Percentiles rank a stretch among this genome's conserved stretches.
Evolutionary conservation across 2,113 vertebrate species (phyloP).

Genomic region (Tetrax tetrax): DNA sequence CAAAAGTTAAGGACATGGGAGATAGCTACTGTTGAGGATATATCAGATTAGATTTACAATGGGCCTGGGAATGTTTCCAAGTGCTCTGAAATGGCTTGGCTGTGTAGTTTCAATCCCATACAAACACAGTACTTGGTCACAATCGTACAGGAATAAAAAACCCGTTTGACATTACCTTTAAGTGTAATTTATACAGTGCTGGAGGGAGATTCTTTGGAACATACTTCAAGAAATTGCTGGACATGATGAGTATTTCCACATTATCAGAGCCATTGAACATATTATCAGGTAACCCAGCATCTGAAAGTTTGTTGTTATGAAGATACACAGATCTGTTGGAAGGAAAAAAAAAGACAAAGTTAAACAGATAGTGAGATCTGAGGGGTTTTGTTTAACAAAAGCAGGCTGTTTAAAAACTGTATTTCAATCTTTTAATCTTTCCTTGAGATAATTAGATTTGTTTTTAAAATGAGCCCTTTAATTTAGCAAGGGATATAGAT

Average conservation of each 20-base stretch:
- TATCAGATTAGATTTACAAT: background rate
- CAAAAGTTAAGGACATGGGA: background rate
- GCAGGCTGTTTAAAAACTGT: background rate
- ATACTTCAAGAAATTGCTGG: slow-evolving; percentile 93
- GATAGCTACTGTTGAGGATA: background rate
- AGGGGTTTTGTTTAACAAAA: background rate
- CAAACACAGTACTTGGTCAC: background rate
- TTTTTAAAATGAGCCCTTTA: background rate
- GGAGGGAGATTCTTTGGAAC: slow-evolving; percentile 90
- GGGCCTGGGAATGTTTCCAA: background rate
- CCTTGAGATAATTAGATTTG: background rate
- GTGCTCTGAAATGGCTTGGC: background rate
- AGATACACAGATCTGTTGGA: slow-evolving; percentile 91
- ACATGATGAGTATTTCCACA: slow-evolving; percentile 94
- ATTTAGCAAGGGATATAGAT: background rate
- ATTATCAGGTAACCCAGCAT: slow-evolving; percentile 88
- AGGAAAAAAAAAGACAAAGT: background rate
- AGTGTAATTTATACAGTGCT: slow-evolving; percentile 88
- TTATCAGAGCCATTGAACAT: slow-evolving; percentile 92
- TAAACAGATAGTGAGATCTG: background rate
- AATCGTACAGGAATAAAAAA: background rate
- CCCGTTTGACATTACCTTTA: slow-evolving; percentile 82
- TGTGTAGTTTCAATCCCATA: background rate
- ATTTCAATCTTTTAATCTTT: background rate
- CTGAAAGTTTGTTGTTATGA: slow-evolving; percentile 96